A percentile compares a stretch with the other conserved stretches of the same genome.
Evolutionary conservation across 2,113 vertebrate species (phyloP).

Genomic region (Ctenomys sociabilis): DNA sequence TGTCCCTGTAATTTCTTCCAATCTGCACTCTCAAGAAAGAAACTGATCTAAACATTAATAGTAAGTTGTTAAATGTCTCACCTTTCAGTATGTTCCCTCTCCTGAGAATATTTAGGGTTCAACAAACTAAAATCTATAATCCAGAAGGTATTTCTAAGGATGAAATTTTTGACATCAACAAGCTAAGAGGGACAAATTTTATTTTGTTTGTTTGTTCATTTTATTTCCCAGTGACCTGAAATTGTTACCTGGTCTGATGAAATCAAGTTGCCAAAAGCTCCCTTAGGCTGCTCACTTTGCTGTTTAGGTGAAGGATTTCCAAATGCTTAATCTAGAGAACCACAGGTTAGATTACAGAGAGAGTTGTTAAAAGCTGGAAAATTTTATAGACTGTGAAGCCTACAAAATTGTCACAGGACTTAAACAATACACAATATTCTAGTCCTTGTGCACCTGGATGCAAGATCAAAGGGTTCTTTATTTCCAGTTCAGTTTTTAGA

Average conservation of each 20-base stretch:
- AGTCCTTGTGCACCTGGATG: background rate
- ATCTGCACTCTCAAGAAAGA: constrained; percentile 4
- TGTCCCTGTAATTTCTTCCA: background rate
- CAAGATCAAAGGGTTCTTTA: background rate
- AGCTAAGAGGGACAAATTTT: background rate
- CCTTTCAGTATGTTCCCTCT: constrained; percentile 58
- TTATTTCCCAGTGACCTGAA: constrained; percentile 12
- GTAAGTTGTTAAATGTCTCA: constrained; percentile 59
- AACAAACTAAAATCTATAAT: constrained; percentile 35
- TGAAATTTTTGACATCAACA: background rate
- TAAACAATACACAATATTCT: background rate
- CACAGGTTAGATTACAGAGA: background rate
- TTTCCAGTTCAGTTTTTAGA: background rate
- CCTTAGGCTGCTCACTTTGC: background rate
- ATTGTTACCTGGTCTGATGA: constrained; percentile 10
- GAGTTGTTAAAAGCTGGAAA: background rate
- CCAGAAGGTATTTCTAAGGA: background rate
- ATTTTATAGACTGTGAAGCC: background rate
- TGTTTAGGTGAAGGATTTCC: background rate
- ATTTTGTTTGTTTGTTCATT: background rate
- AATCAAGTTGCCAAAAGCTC: background rate
- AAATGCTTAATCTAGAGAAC: background rate
- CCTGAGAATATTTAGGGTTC: constrained; percentile 55
- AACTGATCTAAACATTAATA: constrained; percentile 52
- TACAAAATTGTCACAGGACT: background rate